Conservation (phyloP, 2,113 vertebrate genomes). For the Lucifuga dentata region DNA sequence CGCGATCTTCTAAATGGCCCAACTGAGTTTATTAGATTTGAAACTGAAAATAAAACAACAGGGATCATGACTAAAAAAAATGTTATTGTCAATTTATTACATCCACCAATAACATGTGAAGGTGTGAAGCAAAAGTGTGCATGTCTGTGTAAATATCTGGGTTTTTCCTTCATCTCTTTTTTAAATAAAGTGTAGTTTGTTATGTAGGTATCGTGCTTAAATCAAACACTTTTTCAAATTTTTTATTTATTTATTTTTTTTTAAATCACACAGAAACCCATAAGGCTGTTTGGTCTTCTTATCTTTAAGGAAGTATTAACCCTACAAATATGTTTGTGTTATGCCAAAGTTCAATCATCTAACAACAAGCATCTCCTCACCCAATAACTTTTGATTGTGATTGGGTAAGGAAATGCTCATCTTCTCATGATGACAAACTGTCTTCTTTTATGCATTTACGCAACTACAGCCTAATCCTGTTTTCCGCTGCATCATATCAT, state of each 20-base stretch:
- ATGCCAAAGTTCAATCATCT: not conserved
- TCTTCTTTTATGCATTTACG: constrained; percentile 23
- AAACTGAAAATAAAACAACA: constrained; percentile 24
- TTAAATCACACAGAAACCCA: no score
- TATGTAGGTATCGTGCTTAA: no score
- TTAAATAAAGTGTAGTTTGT: no score
- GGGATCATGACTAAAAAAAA: no score
- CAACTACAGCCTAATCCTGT: not conserved
- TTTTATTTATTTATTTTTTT: no score
- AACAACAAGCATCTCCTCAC: not conserved
- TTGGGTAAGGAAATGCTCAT: not conserved
- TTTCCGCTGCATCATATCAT: constrained; percentile 12
- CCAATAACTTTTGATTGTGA: no score
- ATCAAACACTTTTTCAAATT: no score
- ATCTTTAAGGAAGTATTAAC: constrained; percentile 3
- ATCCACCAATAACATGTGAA: no score
- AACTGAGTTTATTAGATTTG: not conserved
- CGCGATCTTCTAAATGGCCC: no score
- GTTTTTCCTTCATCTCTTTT: constrained; percentile 47
- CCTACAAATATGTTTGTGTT: constrained; percentile 12
- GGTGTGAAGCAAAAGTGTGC: not conserved
- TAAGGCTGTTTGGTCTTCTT: not conserved
- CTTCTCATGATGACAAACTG: constrained; percentile 18
- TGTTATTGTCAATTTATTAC: no score
- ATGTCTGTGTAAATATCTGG: no score